Conservation (phyloP, 1,140 invertebrate genomes). For the Zaprionus vittiger region DNA sequence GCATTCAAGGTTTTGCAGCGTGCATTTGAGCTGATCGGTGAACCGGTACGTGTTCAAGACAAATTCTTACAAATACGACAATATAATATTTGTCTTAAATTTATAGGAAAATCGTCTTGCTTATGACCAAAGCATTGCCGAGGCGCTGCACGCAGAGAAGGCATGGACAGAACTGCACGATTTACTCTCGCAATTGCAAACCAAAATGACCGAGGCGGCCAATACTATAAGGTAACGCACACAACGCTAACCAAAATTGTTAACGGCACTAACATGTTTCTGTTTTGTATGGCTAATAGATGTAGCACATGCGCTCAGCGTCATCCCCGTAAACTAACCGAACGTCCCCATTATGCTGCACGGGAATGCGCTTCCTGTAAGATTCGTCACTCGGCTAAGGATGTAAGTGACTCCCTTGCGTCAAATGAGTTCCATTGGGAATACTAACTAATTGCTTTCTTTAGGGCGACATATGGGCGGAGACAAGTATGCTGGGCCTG, state of each 20-base stretch:
- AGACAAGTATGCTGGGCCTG: constrained; percentile 93
- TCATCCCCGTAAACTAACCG: constrained; percentile 93
- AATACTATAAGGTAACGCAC: constrained; percentile 90
- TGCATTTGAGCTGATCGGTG: constrained; percentile 97
- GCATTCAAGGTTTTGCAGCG: constrained; percentile 97
- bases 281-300: constrained; percentile 70
- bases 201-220: constrained; percentile 96
- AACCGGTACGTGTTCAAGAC: constrained; percentile 88
- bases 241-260: too few relatives aligned
- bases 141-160: constrained; percentile 92
- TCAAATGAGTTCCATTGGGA: neutral
- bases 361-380: constrained; percentile 95
- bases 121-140: constrained; percentile 89
- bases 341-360: constrained; percentile 94
- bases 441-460: neutral
- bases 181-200: constrained; percentile 93
- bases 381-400: constrained; percentile 95
- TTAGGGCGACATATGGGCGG: constrained; percentile 98
- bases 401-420: constrained; percentile 86
- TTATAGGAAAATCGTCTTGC: constrained; percentile 90
- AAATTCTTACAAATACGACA: neutral
- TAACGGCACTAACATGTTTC: neutral
- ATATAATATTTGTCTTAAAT: neutral
- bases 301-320: constrained; percentile 96
- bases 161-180: constrained; percentile 93